Conservation (phyloP, 2,113 vertebrate species). For the Sciurus niger region DNA sequence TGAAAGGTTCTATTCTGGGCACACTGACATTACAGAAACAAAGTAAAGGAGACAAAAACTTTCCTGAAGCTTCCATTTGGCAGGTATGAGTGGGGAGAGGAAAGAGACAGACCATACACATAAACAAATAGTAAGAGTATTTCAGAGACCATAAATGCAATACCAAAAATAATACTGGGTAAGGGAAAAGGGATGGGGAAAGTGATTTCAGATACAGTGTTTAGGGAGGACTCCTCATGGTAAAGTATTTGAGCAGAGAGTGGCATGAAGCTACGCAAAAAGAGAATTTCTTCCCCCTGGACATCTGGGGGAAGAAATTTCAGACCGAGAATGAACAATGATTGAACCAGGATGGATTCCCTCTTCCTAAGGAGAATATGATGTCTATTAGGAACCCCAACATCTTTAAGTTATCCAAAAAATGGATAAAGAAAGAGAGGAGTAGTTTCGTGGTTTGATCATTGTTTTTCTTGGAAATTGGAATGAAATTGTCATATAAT, state of each 20-base stretch:
- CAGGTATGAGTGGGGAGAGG: not conserved
- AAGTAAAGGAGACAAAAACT: not conserved
- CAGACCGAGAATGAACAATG: not conserved
- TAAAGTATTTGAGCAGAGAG: not conserved
- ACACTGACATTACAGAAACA: not conserved
- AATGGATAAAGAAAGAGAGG: not conserved
- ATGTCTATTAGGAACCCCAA: not conserved
- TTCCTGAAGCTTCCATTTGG: not conserved
- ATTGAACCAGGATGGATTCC: not conserved
- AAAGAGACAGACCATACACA: not conserved
- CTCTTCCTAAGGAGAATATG: not conserved
- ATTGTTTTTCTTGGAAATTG: constrained; percentile 24
- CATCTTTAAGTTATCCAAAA: not conserved
- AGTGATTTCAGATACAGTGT: not conserved
- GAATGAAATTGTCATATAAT: not conserved
- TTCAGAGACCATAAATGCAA: not conserved
- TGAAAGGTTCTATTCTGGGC: not conserved
- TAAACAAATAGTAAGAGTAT: not conserved
- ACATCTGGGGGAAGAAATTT: not conserved
- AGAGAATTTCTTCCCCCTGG: not conserved
- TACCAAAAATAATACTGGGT: not conserved
- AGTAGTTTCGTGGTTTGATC: not conserved
- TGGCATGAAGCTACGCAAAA: not conserved
- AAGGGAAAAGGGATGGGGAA: not conserved
- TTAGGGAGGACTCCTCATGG: not conserved